Evolutionary conservation across 2,113 vertebrate genomes (phyloP).

Genomic region (Rutilus rutilus): DNA sequence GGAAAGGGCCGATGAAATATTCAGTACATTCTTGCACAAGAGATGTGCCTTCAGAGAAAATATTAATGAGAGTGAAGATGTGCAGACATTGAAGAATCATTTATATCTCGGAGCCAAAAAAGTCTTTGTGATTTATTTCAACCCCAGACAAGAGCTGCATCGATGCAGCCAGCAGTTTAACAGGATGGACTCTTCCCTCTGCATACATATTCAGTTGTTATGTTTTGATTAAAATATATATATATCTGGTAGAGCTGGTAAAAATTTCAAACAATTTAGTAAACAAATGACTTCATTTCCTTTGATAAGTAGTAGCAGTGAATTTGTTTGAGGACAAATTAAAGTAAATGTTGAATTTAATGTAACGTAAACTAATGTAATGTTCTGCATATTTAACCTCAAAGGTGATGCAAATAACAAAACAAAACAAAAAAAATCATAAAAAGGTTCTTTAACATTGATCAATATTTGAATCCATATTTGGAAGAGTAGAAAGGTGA

Average conservation of each 20-base stretch:
- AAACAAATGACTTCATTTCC: neutral
- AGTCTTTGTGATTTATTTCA: constrained; percentile 55
- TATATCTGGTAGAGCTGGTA: neutral
- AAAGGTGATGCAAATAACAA: neutral
- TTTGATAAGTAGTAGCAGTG: neutral
- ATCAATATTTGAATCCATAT: neutral
- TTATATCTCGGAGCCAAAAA: constrained; percentile 53
- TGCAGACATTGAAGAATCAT: constrained; percentile 58
- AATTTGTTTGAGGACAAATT: neutral
- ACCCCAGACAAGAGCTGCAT: constrained; percentile 28
- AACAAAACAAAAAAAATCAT: too few relatives aligned
- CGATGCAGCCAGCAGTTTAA: constrained; percentile 38
- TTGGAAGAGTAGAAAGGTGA: neutral
- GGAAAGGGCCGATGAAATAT: constrained; percentile 65
- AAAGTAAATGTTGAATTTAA: neutral
- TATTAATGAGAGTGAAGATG: constrained; percentile 61
- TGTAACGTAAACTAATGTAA: neutral
- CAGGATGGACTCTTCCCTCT: constrained; percentile 32
- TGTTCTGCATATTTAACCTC: neutral
- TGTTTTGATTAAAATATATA: neutral
- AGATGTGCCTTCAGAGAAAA: constrained; percentile 59
- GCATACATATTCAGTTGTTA: constrained; percentile 40
- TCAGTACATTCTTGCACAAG: constrained; percentile 57
- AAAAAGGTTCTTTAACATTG: neutral
- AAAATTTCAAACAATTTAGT: neutral